These are phyloP conservation scores for Parascotia fuliginaria DNA, from an alignment of 2,888 invertebrate genomes.

Conservation along the genomic window DNA sequence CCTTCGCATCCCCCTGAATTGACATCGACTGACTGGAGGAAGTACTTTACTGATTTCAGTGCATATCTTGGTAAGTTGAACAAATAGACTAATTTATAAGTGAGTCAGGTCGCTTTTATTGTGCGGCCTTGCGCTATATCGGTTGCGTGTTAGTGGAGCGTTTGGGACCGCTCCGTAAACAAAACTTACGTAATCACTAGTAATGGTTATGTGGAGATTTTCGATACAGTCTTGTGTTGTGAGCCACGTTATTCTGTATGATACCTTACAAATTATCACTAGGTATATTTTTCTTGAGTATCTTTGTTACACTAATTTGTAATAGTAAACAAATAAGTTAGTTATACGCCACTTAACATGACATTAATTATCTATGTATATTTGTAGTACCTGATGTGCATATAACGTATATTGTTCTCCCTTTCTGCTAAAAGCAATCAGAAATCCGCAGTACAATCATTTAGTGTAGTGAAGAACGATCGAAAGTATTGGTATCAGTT, in stretches of 20 bases:
- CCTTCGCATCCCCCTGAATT: conserved; percentile 70
- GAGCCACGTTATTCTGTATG: background rate
- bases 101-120: conserved; percentile 76
- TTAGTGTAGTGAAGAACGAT: conserved; percentile 32
- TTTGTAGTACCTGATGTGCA: too few relatives aligned
- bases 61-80: conserved; percentile 81
- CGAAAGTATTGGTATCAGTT: conserved; percentile 50
- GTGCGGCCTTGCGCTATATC: conserved; percentile 81
- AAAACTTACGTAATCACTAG: conserved; percentile 73
- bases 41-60: conserved; percentile 82
- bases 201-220: conserved; percentile 44
- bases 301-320: too few relatives aligned
- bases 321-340: background rate
- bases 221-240: background rate
- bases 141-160: conserved; percentile 77
- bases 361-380: too few relatives aligned
- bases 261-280: background rate
- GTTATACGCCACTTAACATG: background rate
- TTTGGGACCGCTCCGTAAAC: conserved; percentile 73
- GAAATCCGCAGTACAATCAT: background rate
- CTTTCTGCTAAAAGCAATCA: background rate
- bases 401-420: too few relatives aligned
- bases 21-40: conserved; percentile 75
- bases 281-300: background rate
- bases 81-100: conserved; percentile 50